Percentiles rank a stretch among this genome's conserved stretches.
Evolutionary conservation across 2,888 invertebrate species (phyloP).

Genomic region (Sesamia inferens): DNA sequence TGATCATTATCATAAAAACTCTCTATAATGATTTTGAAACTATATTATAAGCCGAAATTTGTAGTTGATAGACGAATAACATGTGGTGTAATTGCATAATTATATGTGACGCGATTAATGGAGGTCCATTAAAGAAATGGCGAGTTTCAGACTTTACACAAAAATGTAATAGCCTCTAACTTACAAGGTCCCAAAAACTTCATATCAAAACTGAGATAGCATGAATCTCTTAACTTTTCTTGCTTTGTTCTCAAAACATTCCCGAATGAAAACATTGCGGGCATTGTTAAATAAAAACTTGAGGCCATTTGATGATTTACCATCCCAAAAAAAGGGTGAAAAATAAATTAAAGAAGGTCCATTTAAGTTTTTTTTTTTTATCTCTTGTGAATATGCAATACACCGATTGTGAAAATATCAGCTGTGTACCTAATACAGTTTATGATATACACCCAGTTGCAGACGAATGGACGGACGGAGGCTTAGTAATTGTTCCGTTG

Average conservation of each 20-base stretch:
- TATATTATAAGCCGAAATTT: too few relatives aligned
- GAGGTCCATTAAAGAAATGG: too few relatives aligned
- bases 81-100: too few relatives aligned
- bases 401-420: not conserved
- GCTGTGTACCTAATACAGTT: not conserved
- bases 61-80: too few relatives aligned
- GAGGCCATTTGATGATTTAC: too few relatives aligned
- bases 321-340: too few relatives aligned
- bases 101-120: too few relatives aligned
- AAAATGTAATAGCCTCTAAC: not conserved
- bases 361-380: not conserved
- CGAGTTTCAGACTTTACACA: not conserved
- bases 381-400: not conserved
- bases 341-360: too few relatives aligned
- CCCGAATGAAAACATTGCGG: not conserved
- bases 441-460: not conserved
- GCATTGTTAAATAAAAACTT: constrained; percentile 26
- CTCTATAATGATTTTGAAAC: too few relatives aligned
- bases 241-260: constrained; percentile 22
- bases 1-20: too few relatives aligned
- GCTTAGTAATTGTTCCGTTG: not conserved
- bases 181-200: not conserved
- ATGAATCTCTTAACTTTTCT: constrained; percentile 3
- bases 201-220: not conserved
- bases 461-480: not conserved